A percentile compares a stretch with the other conserved stretches of the same genome.
phyloP scores from a whole-genome alignment of 2,797 vertebrate genomes.

The Valencia hispanica region DNA sequence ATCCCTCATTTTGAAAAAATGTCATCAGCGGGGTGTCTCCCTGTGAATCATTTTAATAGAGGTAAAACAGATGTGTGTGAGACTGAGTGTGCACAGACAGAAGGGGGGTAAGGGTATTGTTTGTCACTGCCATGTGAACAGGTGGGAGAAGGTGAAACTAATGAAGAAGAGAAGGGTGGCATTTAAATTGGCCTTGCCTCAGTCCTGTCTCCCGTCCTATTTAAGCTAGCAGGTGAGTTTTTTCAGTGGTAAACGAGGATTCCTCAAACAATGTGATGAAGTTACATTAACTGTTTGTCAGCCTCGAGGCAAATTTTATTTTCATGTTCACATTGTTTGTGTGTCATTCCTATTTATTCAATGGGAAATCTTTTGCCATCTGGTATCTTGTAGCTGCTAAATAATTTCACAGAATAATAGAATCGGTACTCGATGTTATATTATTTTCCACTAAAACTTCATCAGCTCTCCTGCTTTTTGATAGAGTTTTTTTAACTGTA shows the following conservation, averaged over 20 bases:
- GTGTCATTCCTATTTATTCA: slow-evolving; percentile 20
- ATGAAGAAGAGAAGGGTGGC: slow-evolving; percentile 77
- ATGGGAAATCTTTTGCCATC: background rate
- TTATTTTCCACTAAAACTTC: background rate
- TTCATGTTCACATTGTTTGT: slow-evolving; percentile 22
- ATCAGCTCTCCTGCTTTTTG: background rate
- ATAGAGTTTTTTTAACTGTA: background rate
- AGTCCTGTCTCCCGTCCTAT: slow-evolving; percentile 24
- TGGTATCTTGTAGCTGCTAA: background rate
- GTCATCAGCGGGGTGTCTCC: slow-evolving; percentile 66
- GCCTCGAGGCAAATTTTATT: slow-evolving; percentile 9
- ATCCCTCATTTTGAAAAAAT: slow-evolving; percentile 78
- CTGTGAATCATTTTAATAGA: slow-evolving; percentile 79
- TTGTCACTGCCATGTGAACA: slow-evolving; percentile 79
- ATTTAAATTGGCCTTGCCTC: slow-evolving; percentile 75
- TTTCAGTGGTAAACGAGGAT: slow-evolving; percentile 46
- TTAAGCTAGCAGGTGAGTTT: slow-evolving; percentile 47
- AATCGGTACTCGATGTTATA: background rate
- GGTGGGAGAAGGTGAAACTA: slow-evolving; percentile 76
- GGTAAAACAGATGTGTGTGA: slow-evolving; percentile 67
- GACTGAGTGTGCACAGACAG: slow-evolving; percentile 44
- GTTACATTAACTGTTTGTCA: slow-evolving; percentile 21
- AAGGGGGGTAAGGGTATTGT: slow-evolving; percentile 72
- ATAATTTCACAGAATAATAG: slow-evolving; percentile 2
- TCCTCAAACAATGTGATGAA: slow-evolving; percentile 35